Evolutionary conservation across 1,140 invertebrate genomes (phyloP), one percentile per base, ranked within the genome.

Genomic region (Schlechtendalia chinensis): DNA sequence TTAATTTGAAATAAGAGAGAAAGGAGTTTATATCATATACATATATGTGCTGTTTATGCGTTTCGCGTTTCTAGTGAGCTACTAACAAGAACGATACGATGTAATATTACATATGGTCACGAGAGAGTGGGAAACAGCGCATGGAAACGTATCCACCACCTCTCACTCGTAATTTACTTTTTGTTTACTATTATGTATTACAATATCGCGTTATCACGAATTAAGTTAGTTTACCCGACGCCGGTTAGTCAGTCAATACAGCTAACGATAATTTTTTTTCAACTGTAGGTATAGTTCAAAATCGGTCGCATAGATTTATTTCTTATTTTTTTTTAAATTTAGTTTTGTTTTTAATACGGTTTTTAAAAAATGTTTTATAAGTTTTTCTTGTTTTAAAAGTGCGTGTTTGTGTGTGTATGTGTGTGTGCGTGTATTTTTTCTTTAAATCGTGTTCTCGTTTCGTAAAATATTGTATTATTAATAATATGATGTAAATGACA

Each of bases 181-280:
- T 59, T 77, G 53, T 77, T 59, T 77, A 77, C 72, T 79, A 79
- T 79, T 61, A 79, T 79, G 54, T 77, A 59, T 79, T 47, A 47
- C 58, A 63, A 39, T 29, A 63, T 63, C 32, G 56, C 58, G 75
- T 79, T 79, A 79, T 79, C 75, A 79, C 75, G 75, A 59, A 79
- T 63, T 72, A 53, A 47, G 75, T 79, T n/a, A 79, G 75, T 79
- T 79, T 63, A 79, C 58, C 58, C 58, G 75, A 61, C 75, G 56
- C 75, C 75, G 75, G 75, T 79, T 63, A 79, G 75, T 45, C 56
- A 63, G 58, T 79, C 75, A 50, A 63, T 50, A 63, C 58, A 79
- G 22, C 72, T 39, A 53, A 50, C 39, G 53, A 79, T n/a, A 61
- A 59, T 24, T 39, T 32, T 22, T 24, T 71, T 19, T 53, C 45